Conservation (phyloP, 2,113 vertebrate species). For the Nansenia antarctica region DNA sequence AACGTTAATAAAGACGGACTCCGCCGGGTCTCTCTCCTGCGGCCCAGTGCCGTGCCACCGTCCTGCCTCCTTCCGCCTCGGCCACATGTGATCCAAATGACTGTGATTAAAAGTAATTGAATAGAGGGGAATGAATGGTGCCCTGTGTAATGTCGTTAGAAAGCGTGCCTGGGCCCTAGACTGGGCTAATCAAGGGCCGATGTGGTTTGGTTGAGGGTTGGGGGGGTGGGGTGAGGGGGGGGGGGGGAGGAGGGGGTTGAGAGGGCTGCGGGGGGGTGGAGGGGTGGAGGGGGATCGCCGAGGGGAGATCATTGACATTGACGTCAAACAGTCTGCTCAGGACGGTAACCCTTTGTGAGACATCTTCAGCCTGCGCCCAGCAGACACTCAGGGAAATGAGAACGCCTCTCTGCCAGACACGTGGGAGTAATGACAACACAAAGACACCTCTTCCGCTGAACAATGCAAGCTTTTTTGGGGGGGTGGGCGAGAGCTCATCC, state of each 20-base stretch:
- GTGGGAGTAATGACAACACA: too few relatives aligned
- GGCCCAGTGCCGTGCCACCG: background rate
- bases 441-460: background rate
- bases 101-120: constrained; percentile 72
- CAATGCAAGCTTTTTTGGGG: background rate
- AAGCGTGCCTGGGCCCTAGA: constrained; percentile 45
- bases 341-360: constrained; percentile 44
- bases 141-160: constrained; percentile 67
- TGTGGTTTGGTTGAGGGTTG: constrained; percentile 48
- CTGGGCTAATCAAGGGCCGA: constrained; percentile 58
- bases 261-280: constrained; percentile 40
- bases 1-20: background rate
- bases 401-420: background rate
- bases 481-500: too few relatives aligned
- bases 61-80: constrained; percentile 24
- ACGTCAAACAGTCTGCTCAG: constrained; percentile 52
- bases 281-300: background rate
- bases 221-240: constrained; percentile 4
- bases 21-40: too few relatives aligned
- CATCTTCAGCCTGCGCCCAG: constrained; percentile 6
- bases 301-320: constrained; percentile 49
- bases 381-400: background rate
- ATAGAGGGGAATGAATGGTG: constrained; percentile 73
- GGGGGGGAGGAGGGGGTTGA: constrained; percentile 7
- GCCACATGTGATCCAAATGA: constrained; percentile 70